These are phyloP conservation scores for Propithecus perrieri DNA, from an alignment of 2,797 vertebrate genomes.

Conservation along the genomic window DNA sequence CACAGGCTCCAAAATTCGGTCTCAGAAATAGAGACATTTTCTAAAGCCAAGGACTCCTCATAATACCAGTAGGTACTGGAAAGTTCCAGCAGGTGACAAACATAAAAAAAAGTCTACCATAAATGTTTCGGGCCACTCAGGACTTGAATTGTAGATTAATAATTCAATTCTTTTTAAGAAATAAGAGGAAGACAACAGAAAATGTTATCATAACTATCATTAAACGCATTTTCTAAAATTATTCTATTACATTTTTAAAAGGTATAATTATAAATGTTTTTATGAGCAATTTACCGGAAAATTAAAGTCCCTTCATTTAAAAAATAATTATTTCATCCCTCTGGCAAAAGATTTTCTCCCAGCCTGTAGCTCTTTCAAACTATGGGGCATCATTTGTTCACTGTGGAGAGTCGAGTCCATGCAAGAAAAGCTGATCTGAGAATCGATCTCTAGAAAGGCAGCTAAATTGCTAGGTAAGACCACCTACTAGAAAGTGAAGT, in stretches of 20 bases:
- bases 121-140: constrained; percentile 39
- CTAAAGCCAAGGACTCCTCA: not conserved
- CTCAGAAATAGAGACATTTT: not conserved
- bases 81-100: constrained; percentile 67
- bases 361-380: constrained; percentile 53
- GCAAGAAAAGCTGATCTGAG: not conserved
- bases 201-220: constrained; percentile 68
- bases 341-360: constrained; percentile 56
- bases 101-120: constrained; percentile 28
- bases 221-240: constrained; percentile 74
- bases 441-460: constrained; percentile 24
- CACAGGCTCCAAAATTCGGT: not conserved
- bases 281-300: constrained; percentile 79
- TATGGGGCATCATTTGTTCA: not conserved
- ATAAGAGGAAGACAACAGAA: constrained; percentile 47
- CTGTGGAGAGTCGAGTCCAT: not conserved
- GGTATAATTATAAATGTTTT: constrained; percentile 78
- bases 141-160: constrained; percentile 65
- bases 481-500: not conserved
- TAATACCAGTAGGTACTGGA: constrained; percentile 35
- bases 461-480: not conserved
- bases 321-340: constrained; percentile 64
- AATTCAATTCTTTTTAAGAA: constrained; percentile 75
- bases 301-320: constrained; percentile 70
- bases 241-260: constrained; percentile 78